These are phyloP conservation scores for Nothocercus nigrocapillus DNA, from an alignment of 2,113 vertebrate genomes.

Conservation along the genomic window DNA sequence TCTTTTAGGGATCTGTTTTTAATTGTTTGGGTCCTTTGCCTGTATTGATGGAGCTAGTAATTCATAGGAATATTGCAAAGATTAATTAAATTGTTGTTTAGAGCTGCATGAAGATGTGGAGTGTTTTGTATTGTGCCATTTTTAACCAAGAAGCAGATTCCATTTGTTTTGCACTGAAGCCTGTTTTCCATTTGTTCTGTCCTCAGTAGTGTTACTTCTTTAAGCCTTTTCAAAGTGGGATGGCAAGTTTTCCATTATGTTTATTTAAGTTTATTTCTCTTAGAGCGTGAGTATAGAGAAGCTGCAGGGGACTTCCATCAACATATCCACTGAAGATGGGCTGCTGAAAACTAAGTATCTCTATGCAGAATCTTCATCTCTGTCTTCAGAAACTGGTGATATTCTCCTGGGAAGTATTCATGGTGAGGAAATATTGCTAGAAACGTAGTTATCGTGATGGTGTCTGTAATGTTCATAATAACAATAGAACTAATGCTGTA, in stretches of 20 bases:
- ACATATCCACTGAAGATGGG: slow-evolving; percentile 88
- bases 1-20: background rate
- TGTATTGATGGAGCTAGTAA: background rate
- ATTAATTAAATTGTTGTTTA: background rate
- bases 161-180: background rate
- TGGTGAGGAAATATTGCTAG: slow-evolving; percentile 76
- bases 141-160: background rate
- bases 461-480: background rate
- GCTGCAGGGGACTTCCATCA: slow-evolving; percentile 89
- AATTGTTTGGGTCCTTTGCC: background rate
- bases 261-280: slow-evolving; percentile 61
- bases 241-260: slow-evolving; percentile 27
- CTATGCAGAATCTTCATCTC: slow-evolving; percentile 86
- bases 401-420: slow-evolving; percentile 90
- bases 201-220: background rate
- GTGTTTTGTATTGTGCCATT: background rate
- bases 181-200: background rate
- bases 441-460: background rate
- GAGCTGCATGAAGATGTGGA: background rate
- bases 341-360: slow-evolving; percentile 88
- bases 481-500: background rate
- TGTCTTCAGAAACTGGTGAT: slow-evolving; percentile 85
- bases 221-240: slow-evolving; percentile 12
- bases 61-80: background rate
- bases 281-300: slow-evolving; percentile 90